Evolutionary conservation across 2,797 vertebrate genomes (phyloP).

Genomic region (Scyliorhinus canicula): DNA sequence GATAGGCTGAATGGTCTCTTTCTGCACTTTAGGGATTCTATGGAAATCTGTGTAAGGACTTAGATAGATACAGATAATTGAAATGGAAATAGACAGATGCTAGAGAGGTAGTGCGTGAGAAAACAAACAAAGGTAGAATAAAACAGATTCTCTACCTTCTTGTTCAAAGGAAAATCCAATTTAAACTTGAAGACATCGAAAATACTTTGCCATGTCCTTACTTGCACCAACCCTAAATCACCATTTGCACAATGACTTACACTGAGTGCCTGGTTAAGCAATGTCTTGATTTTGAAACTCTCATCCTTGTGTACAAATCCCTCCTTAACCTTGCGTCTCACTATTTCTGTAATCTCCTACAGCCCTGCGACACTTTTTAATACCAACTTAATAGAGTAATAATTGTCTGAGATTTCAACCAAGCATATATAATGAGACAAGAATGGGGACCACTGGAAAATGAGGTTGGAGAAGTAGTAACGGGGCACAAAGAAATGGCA

Average conservation of each 20-base stretch:
- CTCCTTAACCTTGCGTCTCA: neutral
- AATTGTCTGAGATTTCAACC: too few relatives aligned
- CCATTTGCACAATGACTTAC: too few relatives aligned
- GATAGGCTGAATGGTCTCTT: too few relatives aligned
- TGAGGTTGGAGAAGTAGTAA: too few relatives aligned
- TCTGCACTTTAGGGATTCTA: too few relatives aligned
- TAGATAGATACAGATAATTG: neutral
- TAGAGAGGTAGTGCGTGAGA: neutral
- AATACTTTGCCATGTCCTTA: neutral
- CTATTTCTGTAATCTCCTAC: neutral
- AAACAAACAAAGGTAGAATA: neutral
- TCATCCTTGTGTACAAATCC: neutral
- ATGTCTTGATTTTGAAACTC: neutral
- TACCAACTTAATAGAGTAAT: neutral
- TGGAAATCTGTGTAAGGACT: too few relatives aligned
- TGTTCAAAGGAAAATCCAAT: neutral
- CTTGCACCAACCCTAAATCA: neutral
- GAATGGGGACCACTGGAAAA: too few relatives aligned
- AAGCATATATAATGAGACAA: too few relatives aligned
- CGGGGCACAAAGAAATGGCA: too few relatives aligned
- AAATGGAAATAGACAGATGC: neutral
- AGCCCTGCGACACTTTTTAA: neutral
- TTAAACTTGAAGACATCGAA: neutral
- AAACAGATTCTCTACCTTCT: neutral
- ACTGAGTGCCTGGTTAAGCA: too few relatives aligned